Base-by-base conservation (phyloP, 2,797 vertebrate species). In the Etheostoma nigrum region DNA sequence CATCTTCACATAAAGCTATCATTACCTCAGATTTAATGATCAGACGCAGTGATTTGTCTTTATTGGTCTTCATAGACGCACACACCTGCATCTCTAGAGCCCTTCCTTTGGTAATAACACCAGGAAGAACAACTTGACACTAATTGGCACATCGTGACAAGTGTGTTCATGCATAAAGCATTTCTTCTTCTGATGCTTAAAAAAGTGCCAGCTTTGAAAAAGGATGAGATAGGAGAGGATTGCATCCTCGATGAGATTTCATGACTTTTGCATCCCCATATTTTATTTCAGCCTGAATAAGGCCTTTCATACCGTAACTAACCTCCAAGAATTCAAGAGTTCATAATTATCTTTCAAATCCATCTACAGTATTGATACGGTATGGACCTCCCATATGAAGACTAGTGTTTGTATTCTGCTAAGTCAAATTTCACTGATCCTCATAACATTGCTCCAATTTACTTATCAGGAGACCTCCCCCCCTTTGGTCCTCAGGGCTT, bases 71-170 rank as follows among this genome's bases (percentile, higher is more conserved):
- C 81, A 67, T 76, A 79, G 71, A 74, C 36, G 54, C 76, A 83
- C 83, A 79, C 89, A 92, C 91, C 92, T 93, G 91, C 89, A 85
- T 84, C 86, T 91, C 86, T 73, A 65, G 79, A 89, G 82, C 48
- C 36, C 64, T 71, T 85, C 67, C 73, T 86, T 84, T 72, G 52
- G 77, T 86, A 87, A 79, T 74, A 84, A 84, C 84, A 82, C 75
- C 76, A 67, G 77, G 72, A 87, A 91, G 87, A 89, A 90, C 83
- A 77, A 91, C 90, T 88, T 83, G 78, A 88, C 72, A 84, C 83
- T 91, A 91, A 94, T 93, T 93, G 85, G 85, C 89, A 90, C 89
- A 86, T 91, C 84, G 83, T 81, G 84, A 90, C 76, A 74, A 88
- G 88, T 78, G 86, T 81, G 76, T 84, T 91, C 90, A 82, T 79